phyloP scores from a whole-genome alignment of 2,113 vertebrate species.

The Laticauda colubrina region DNA sequence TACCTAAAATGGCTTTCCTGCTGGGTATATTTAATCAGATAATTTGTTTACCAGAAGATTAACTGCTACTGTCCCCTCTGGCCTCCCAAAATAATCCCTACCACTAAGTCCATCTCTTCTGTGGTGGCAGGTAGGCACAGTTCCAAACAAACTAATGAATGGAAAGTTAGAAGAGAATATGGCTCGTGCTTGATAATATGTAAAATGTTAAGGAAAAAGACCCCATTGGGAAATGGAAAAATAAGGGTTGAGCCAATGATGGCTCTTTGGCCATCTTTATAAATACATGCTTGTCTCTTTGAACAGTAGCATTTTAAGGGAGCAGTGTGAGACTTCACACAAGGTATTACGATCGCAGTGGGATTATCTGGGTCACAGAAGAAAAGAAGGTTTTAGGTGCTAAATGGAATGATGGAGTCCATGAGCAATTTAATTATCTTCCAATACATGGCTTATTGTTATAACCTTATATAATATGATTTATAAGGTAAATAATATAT shows the following conservation, averaged over 20 bases:
- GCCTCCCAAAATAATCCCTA: neutral
- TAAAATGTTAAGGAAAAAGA: neutral
- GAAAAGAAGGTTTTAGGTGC: neutral
- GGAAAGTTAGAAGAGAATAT: neutral
- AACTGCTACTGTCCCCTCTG: neutral
- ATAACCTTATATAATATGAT: neutral
- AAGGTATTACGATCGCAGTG: fast-evolving
- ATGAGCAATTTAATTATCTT: conserved; percentile 53
- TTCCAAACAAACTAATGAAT: neutral
- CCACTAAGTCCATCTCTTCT: neutral
- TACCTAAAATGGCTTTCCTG: neutral
- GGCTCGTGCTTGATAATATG: neutral
- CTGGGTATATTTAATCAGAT: neutral
- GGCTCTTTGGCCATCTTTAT: neutral
- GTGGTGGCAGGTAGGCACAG: neutral
- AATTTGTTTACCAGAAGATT: neutral
- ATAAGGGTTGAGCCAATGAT: neutral
- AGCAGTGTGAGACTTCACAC: neutral
- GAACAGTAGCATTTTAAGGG: neutral
- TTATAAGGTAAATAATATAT: conserved; percentile 51
- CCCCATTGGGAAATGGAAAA: neutral
- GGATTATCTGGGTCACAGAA: neutral
- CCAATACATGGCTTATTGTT: neutral
- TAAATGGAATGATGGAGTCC: conserved; percentile 34
- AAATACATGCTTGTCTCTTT: neutral